A percentile compares a stretch with the other conserved stretches of the same genome.
Conservation (phyloP, 1,140 invertebrate genomes). For the Neodiprion virginianus region DNA sequence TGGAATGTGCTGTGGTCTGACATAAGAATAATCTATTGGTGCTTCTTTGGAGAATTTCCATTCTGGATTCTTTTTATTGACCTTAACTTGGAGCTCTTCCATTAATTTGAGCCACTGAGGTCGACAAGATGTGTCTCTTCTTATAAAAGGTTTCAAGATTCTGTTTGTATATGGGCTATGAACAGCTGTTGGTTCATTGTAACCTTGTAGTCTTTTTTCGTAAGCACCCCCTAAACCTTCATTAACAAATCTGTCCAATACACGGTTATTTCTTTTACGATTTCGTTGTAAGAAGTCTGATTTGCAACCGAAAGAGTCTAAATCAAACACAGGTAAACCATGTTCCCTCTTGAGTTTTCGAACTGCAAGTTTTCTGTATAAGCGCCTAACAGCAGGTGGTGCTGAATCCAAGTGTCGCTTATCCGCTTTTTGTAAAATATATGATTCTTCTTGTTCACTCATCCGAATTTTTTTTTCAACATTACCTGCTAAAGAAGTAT, state of each 20-base stretch:
- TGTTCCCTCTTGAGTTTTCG: constrained; percentile 68
- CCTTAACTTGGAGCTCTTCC: constrained; percentile 71
- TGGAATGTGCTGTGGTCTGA: constrained; percentile 86
- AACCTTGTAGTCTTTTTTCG: constrained; percentile 61
- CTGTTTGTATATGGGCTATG: constrained; percentile 70
- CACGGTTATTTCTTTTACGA: constrained; percentile 37
- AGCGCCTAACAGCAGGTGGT: constrained; percentile 53
- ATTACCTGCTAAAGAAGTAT: constrained; percentile 38
- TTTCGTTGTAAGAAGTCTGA: constrained; percentile 26
- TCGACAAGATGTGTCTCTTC: constrained; percentile 68
- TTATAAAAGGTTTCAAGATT: constrained; percentile 80
- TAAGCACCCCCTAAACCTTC: constrained; percentile 48
- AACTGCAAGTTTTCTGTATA: constrained; percentile 68
- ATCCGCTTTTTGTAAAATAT: constrained; percentile 62
- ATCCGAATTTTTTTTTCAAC: constrained; percentile 50
- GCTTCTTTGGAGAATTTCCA: constrained; percentile 55
- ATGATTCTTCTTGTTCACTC: constrained; percentile 66
- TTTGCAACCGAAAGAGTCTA: constrained; percentile 57
- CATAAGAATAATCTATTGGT: constrained; percentile 85
- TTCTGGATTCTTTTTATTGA: constrained; percentile 65
- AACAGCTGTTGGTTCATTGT: constrained; percentile 62
- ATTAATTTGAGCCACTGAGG: constrained; percentile 77
- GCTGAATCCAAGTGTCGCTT: constrained; percentile 49
- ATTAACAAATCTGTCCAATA: constrained; percentile 58
- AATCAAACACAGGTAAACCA: constrained; percentile 65